Conservation (phyloP, 37 sponge, comb jelly and placozoan genomes). For the Halichondria panicea region DNA sequence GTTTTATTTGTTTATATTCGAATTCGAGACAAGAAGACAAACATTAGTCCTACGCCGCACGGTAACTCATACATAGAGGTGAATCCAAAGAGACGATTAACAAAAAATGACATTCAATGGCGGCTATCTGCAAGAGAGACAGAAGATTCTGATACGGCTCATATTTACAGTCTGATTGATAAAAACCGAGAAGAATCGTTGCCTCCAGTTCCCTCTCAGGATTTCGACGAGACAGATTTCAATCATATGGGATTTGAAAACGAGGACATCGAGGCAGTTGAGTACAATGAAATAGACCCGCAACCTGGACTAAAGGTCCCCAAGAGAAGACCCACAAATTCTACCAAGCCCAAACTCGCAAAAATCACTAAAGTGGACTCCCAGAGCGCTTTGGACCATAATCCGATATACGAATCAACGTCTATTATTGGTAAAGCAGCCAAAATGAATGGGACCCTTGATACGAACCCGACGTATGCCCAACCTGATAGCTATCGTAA, state of each 20-base stretch:
- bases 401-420: conserved; percentile 26
- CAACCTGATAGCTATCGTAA: no score
- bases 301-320: background rate
- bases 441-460: background rate
- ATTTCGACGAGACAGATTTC: background rate
- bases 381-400: background rate
- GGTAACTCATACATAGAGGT: background rate
- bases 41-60: background rate
- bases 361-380: background rate
- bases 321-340: conserved; percentile 8
- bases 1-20: background rate
- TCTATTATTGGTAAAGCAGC: background rate
- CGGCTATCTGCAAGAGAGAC: background rate
- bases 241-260: background rate
- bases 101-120: conserved; percentile 27
- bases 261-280: background rate
- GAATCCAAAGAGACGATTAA: background rate
- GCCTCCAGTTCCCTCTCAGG: conserved; percentile 4
- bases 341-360: conserved; percentile 11
- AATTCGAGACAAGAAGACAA: background rate
- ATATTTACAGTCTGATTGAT: background rate
- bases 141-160: background rate
- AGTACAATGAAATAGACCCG: background rate
- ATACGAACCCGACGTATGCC: background rate
- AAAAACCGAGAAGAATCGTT: background rate